A percentile compares a stretch with the other conserved stretches of the same genome.
Evolutionary conservation across 1,140 invertebrate genomes (phyloP).

Genomic region (Bombus pascuorum): DNA sequence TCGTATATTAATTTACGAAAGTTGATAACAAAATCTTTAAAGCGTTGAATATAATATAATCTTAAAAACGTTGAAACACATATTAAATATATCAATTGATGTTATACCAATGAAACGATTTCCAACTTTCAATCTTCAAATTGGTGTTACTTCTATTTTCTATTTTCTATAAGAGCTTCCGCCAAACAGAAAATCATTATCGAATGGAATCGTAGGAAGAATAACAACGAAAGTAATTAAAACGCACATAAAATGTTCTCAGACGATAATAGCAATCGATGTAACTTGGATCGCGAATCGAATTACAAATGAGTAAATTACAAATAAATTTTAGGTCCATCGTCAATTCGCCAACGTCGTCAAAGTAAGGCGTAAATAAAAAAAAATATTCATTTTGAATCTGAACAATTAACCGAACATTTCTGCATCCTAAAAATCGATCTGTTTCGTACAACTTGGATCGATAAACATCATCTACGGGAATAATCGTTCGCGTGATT

Average conservation of each 20-base stretch:
- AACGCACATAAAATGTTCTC: neutral
- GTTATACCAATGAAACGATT: neutral
- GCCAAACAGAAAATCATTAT: neutral
- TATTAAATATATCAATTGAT: neutral
- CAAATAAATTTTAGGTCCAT: too few relatives aligned
- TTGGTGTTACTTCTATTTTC: neutral
- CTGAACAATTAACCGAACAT: neutral
- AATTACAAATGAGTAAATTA: neutral
- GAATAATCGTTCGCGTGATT: neutral
- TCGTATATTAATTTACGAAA: too few relatives aligned
- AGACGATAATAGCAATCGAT: neutral
- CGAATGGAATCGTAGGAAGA: neutral
- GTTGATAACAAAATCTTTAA: too few relatives aligned
- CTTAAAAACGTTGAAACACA: neutral
- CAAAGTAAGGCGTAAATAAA: neutral
- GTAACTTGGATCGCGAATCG: neutral
- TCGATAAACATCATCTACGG: neutral
- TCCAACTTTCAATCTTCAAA: neutral
- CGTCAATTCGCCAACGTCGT: neutral
- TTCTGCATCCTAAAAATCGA: neutral
- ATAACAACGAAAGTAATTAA: neutral
- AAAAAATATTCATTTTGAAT: neutral
- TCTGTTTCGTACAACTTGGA: neutral
- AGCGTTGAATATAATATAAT: neutral
- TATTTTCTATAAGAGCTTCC: neutral